Conservation (phyloP, 2,113 vertebrate genomes). For the Cyanoliseus patagonus region DNA sequence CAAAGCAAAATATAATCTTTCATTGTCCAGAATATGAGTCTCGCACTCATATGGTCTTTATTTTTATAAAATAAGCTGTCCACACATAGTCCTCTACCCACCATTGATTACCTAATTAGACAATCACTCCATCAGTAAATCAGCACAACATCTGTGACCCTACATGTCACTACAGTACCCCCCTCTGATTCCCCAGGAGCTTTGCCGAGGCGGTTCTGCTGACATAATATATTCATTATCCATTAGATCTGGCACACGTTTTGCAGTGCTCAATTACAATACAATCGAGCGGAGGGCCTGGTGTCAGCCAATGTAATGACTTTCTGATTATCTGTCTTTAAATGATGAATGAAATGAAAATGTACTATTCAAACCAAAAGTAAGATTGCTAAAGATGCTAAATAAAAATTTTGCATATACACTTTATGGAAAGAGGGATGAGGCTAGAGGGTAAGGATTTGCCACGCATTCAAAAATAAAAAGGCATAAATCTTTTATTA, state of each 20-base stretch:
- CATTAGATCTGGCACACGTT: slow-evolving; percentile 82
- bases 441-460: slow-evolving; percentile 5
- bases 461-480: not conserved
- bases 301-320: slow-evolving; percentile 94
- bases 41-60: not conserved
- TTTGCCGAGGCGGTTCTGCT: slow-evolving; percentile 71
- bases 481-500: slow-evolving; percentile 1
- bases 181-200: slow-evolving; percentile 70
- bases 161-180: slow-evolving; percentile 59
- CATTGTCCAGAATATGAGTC: not conserved
- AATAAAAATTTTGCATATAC: slow-evolving; percentile 54
- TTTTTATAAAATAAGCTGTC: slow-evolving; percentile 52
- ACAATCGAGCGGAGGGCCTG: slow-evolving; percentile 82
- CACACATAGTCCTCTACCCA: slow-evolving; percentile 54
- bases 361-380: slow-evolving; percentile 79
- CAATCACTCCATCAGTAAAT: slow-evolving; percentile 78
- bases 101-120: slow-evolving; percentile 84
- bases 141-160: slow-evolving; percentile 78
- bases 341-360: slow-evolving; percentile 98
- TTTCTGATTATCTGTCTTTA: slow-evolving; percentile 99
- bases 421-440: slow-evolving; percentile 13
- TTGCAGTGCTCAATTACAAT: slow-evolving; percentile 89
- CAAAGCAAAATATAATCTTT: not conserved
- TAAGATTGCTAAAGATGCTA: slow-evolving; percentile 74
- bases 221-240: slow-evolving; percentile 86